Evolutionary conservation across 2,113 vertebrate genomes (phyloP), one percentile per base, ranked within the genome.

Genomic region (Apteryx owenii): DNA sequence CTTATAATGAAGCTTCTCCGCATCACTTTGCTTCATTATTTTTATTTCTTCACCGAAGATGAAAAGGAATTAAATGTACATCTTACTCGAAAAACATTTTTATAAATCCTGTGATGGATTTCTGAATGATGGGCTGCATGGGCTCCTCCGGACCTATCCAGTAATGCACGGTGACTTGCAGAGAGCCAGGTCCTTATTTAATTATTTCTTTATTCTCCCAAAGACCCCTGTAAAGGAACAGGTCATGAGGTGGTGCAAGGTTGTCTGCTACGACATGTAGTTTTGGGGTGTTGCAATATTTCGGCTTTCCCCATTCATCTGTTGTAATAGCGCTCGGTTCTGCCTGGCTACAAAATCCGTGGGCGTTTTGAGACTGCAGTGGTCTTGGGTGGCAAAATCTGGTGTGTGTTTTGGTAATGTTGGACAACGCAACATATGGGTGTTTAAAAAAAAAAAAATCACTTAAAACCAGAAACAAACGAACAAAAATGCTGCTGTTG

Each of bases 101-200:
- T 40, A 4, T 46, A 78, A 73, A 82, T 18, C 48, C 54, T 58
- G 33, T 31, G 69, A 13, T 28, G 44, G 53, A 46, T 23, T 80
- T 46, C 26, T 62, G 53, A 65, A 29, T 38, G 19, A 61, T 36
- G 53, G 81, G 20, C 28, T 40, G n/a, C 21, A 7, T 38, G 51
- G 26, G 5, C 33, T 65, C 9, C 75, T 65, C 66, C 73, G 48
- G 64, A 36, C 0, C 0, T 56, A 25, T 5, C 33, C 29, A 28
- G 12, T 7, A 19, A 18, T 46, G 21, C 0, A 1, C 23, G 14
- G 48, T 31, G 66, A 22, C 13, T 23, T 17, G 10, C 13, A 46
- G 9, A 58, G 26, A 90, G n/a, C 16, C 48, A 8, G 28, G 4
- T 81, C 51, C 21, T 44, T 60, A 53, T n/a, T 17, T 9, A 12